Evolutionary conservation across 2,888 invertebrate genomes (phyloP), one percentile per base, ranked within the genome.

Genomic region (Tetranychus truncatus): DNA sequence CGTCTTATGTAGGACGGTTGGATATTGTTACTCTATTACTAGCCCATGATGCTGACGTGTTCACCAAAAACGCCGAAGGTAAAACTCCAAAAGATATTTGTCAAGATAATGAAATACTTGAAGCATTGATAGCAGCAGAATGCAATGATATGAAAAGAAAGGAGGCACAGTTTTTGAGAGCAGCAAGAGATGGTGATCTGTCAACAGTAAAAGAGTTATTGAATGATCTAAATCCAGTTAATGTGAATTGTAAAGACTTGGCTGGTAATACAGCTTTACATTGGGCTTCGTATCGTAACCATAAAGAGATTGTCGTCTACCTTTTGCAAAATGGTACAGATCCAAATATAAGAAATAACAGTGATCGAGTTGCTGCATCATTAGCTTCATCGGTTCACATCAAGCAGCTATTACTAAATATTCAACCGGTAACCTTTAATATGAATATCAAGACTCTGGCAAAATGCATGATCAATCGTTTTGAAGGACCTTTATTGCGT

Each of bases 211-310:
- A 86, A 79, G 82, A 84, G 75, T 66, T 77, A 55, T 21, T 77
- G 7, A 75, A 75, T 45, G 75, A 77, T 80, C 84, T 84, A 45
- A 82, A 85, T 1, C 84, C 87, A 0, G 87, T 87, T 1, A 87
- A 86, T 79, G 87, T 88, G 74, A 88, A 88, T 82, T 87, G 87
- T 79, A 84, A 85, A 74, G 88, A 88, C 80, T 82, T 84, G 1
- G 86, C 86, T 79, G 88, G 88, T 74, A 88, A 88, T 82, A 87
- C 88, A 0, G 86, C 87, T 65, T 82, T 88, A 2, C 88, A 89
- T 81, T 86, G 87, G 80, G 88, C 87, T 1, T 86, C 88, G 1
- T 87, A 88, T 80, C 81, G 88, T 18, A 88, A 88, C 0, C 88
- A 88, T 80, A 86, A 87, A 71, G 84, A 87, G 75, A 84, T 86